Conservation (phyloP, 2,888 invertebrate genomes). For the Tillus elongatus region DNA sequence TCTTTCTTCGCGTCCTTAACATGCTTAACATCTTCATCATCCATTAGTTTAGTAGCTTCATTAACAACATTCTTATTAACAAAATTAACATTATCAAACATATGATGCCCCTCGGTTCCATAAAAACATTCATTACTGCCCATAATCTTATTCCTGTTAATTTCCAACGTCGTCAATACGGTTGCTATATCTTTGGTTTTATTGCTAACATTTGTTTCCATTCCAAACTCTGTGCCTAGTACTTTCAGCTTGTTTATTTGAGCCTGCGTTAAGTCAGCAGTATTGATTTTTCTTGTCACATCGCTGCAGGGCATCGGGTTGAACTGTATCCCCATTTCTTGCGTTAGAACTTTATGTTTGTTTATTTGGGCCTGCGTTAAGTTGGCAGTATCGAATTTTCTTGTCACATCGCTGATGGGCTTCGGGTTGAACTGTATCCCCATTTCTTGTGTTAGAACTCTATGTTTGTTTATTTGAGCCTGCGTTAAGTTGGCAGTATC, state of each 20-base stretch:
- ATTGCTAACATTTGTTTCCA: conserved; percentile 31
- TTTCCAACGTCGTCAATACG: conserved; percentile 21
- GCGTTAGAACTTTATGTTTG: conserved; percentile 46
- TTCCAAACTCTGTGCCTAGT: conserved; percentile 52
- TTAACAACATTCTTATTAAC: conserved; percentile 26
- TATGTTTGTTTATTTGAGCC: conserved; percentile 43
- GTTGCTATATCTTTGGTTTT: neutral
- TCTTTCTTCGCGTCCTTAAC: conserved; percentile 16
- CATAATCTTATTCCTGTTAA: conserved; percentile 33
- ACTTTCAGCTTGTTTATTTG: conserved; percentile 53
- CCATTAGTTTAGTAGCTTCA: too few relatives aligned
- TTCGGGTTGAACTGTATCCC: conserved; percentile 28
- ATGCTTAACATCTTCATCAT: too few relatives aligned
- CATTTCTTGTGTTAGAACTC: conserved; percentile 47
- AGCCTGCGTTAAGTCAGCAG: conserved; percentile 46
- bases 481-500: conserved; percentile 40
- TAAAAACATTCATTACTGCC: conserved; percentile 29
- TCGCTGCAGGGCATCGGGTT: conserved; percentile 3
- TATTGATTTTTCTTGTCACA: conserved; percentile 21
- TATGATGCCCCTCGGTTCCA: conserved; percentile 10
- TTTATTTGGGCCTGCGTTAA: conserved; percentile 43
- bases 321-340: conserved; percentile 41
- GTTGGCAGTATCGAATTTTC: conserved; percentile 29
- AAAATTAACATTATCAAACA: conserved; percentile 29
- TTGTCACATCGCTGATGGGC: conserved; percentile 19